phyloP scores from a whole-genome alignment of 1,140 invertebrate species.

The Lethocerus indicus region DNA sequence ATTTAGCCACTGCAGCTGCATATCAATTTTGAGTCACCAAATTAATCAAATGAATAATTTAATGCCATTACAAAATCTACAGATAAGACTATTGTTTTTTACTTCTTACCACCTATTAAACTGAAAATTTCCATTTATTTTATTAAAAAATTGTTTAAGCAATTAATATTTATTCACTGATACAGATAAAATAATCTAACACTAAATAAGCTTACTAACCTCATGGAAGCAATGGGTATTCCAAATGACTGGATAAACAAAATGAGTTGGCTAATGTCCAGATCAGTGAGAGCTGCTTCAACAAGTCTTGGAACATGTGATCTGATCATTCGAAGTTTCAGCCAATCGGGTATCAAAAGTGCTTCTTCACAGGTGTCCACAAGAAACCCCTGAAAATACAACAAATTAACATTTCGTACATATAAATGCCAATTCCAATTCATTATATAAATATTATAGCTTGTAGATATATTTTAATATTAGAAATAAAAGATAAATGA shows the following conservation, averaged over 20 bases:
- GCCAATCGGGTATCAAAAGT: conserved; percentile 80
- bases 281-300: conserved; percentile 67
- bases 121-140: too few relatives aligned
- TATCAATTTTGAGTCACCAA: too few relatives aligned
- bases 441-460: background rate
- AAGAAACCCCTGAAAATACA: conserved; percentile 61
- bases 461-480: background rate
- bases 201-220: too few relatives aligned
- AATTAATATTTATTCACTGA: too few relatives aligned
- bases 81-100: too few relatives aligned
- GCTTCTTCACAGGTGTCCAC: conserved; percentile 75
- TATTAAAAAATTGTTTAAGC: too few relatives aligned
- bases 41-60: too few relatives aligned
- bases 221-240: conserved; percentile 81
- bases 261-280: conserved; percentile 79
- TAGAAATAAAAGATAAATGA: background rate
- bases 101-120: too few relatives aligned
- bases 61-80: too few relatives aligned
- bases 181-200: too few relatives aligned
- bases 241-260: conserved; percentile 94
- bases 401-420: background rate
- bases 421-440: background rate
- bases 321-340: conserved; percentile 83
- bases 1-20: too few relatives aligned
- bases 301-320: conserved; percentile 67